These are phyloP conservation scores for Selene dorsalis DNA, from an alignment of 2,797 vertebrate species.

Conservation along the genomic window DNA sequence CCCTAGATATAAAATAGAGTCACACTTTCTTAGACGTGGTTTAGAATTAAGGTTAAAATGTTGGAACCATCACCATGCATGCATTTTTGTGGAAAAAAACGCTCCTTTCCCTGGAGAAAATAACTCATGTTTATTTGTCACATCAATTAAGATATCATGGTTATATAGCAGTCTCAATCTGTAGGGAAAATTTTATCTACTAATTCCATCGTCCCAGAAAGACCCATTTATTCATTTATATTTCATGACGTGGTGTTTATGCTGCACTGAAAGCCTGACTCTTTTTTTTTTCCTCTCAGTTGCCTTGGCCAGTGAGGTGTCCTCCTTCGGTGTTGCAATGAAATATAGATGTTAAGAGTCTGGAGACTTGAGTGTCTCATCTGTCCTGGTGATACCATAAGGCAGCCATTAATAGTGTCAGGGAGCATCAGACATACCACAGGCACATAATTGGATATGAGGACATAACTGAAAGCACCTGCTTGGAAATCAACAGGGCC, in stretches of 20 bases:
- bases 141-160: constrained; percentile 78
- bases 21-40: constrained; percentile 42
- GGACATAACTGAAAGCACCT: constrained; percentile 85
- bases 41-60: constrained; percentile 57
- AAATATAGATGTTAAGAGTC: constrained; percentile 88
- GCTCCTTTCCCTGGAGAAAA: constrained; percentile 61
- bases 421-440: constrained; percentile 84
- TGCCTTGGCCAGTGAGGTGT: constrained; percentile 68
- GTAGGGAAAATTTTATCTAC: constrained; percentile 72
- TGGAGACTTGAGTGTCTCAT: constrained; percentile 84
- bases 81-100: not conserved
- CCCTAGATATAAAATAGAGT: constrained; percentile 11
- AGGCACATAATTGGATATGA: constrained; percentile 85
- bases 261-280: constrained; percentile 64
- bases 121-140: constrained; percentile 73
- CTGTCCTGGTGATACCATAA: constrained; percentile 86
- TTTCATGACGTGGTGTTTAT: constrained; percentile 80
- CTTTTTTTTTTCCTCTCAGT: constrained; percentile 46
- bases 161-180: constrained; percentile 63
- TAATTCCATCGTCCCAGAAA: constrained; percentile 74
- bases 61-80: constrained; percentile 3
- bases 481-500: constrained; percentile 80
- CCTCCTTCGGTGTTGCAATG: constrained; percentile 80
- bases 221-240: constrained; percentile 80
- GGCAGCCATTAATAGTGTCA: constrained; percentile 88